phyloP scores from a whole-genome alignment of 2,797 vertebrate genomes.

The Chrosomus eos region DNA sequence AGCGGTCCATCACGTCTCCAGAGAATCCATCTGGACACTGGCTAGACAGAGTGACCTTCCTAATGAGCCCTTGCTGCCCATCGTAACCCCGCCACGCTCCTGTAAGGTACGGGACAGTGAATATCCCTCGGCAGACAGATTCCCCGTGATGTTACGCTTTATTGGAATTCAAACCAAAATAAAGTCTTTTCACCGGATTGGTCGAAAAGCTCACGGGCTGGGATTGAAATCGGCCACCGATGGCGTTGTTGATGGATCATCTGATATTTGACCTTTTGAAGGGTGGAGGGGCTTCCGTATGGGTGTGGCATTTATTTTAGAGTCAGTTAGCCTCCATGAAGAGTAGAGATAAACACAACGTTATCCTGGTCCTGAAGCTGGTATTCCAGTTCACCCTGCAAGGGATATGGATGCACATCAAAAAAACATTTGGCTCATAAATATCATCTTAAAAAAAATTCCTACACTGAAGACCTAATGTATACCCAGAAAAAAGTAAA shows the following conservation, averaged over 20 bases:
- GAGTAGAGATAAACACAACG: constrained; percentile 95
- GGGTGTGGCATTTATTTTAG: constrained; percentile 22
- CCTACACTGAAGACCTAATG: neutral
- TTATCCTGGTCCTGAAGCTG: constrained; percentile 92
- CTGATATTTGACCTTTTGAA: constrained; percentile 34
- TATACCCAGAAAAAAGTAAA: neutral
- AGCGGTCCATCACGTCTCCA: constrained; percentile 48
- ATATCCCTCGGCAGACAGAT: neutral
- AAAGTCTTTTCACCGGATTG: constrained; percentile 46
- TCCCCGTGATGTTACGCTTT: neutral
- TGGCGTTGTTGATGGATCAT: constrained; percentile 9
- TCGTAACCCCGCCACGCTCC: constrained; percentile 37
- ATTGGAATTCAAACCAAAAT: constrained; percentile 52
- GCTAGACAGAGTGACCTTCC: constrained; percentile 63
- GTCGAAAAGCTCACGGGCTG: neutral
- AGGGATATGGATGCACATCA: constrained; percentile 42
- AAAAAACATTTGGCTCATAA: neutral
- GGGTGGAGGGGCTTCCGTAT: constrained; percentile 5
- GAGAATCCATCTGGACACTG: constrained; percentile 63
- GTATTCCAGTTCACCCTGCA: constrained; percentile 94
- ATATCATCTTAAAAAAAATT: neutral
- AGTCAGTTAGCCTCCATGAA: constrained; percentile 88
- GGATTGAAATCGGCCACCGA: constrained; percentile 33
- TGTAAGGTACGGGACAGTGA: constrained; percentile 26
- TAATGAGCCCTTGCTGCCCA: constrained; percentile 45